These are phyloP conservation scores for Adineta ricciae DNA, from an alignment of 2,888 invertebrate genomes.

Conservation along the genomic window DNA sequence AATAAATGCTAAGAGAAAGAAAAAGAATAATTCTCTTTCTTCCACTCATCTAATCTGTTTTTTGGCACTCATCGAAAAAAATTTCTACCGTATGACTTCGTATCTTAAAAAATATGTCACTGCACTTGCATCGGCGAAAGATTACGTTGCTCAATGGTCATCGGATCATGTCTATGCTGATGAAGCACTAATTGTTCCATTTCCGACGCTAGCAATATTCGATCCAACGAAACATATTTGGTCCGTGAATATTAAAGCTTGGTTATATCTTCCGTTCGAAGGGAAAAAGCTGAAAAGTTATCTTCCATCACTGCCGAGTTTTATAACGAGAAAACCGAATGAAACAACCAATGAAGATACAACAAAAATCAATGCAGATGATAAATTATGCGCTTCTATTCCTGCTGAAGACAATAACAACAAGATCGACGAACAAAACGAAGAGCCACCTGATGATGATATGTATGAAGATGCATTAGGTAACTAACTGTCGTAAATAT, in stretches of 20 bases:
- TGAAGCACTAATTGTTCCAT: background rate
- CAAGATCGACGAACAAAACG: background rate
- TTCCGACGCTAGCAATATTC: background rate
- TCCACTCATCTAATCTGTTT: background rate
- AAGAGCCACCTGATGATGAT: background rate
- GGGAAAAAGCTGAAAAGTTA: background rate
- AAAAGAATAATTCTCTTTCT: background rate
- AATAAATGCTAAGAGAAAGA: background rate
- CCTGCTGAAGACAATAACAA: background rate
- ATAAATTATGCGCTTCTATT: background rate
- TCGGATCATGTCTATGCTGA: background rate
- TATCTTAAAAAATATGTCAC: background rate
- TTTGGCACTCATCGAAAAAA: background rate
- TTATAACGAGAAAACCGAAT: background rate
- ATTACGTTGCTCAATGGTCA: background rate
- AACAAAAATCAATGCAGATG: background rate
- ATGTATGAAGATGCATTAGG: background rate
- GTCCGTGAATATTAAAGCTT: background rate
- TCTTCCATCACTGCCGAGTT: background rate
- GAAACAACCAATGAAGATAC: background rate
- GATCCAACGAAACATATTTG: background rate
- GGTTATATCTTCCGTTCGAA: conserved; percentile 3
- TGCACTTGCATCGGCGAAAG: background rate
- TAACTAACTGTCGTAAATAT: background rate
- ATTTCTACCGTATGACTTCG: background rate